These are phyloP conservation scores for Rutpela maculata DNA, from an alignment of 2,888 invertebrate species.

Conservation along the genomic window DNA sequence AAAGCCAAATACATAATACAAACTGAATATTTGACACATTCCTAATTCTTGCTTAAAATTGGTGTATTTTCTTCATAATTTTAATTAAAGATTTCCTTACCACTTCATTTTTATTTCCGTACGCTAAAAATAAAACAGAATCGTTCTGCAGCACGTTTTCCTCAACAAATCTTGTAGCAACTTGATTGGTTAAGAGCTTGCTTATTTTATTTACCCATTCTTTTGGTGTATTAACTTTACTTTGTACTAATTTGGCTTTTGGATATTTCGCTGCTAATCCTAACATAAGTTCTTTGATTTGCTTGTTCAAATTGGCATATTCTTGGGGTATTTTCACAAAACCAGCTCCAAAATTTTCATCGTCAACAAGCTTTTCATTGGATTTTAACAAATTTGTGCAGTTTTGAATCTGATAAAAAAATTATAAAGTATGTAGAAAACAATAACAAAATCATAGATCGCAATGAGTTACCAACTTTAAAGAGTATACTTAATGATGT, in stretches of 20 bases:
- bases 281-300: slow-evolving; percentile 77
- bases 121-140: slow-evolving; percentile 76
- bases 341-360: slow-evolving; percentile 76
- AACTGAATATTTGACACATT: no score
- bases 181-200: slow-evolving; percentile 72
- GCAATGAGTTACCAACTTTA: no score
- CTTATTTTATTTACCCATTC: slow-evolving; percentile 65
- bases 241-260: slow-evolving; percentile 66
- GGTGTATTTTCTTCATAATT: no score
- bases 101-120: slow-evolving; percentile 75
- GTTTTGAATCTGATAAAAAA: slow-evolving; percentile 72
- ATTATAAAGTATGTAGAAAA: not conserved
- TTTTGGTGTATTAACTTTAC: slow-evolving; percentile 61
- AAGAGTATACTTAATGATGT: no score
- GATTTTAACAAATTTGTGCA: slow-evolving; percentile 73
- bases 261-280: slow-evolving; percentile 75
- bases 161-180: slow-evolving; percentile 70
- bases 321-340: slow-evolving; percentile 77
- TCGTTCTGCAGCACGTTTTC: slow-evolving; percentile 72
- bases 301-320: slow-evolving; percentile 76
- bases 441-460: not conserved
- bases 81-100: slow-evolving; percentile 70
- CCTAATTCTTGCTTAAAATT: slow-evolving; percentile 23
- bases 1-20: no score
- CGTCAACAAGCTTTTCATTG: slow-evolving; percentile 63